These are phyloP conservation scores for Chaetops frenatus DNA, from an alignment of 2,113 vertebrate genomes.

Conservation along the genomic window DNA sequence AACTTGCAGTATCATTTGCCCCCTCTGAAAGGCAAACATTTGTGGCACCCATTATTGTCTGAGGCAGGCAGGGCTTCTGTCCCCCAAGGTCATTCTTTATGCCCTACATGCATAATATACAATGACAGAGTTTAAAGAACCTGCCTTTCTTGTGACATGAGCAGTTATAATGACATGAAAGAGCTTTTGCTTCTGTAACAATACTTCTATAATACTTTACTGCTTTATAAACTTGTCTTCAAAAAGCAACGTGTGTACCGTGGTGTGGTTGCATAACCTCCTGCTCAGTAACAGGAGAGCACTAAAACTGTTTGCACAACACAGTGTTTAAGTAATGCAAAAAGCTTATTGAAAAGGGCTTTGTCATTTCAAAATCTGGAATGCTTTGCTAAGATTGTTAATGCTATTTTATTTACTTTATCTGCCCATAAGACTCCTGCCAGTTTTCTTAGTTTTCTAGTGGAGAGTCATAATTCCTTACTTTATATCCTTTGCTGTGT, in stretches of 20 bases:
- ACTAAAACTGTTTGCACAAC: constrained; percentile 15
- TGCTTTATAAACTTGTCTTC: constrained; percentile 1
- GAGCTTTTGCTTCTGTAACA: not conserved
- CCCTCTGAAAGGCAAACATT: not conserved
- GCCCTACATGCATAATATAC: not conserved
- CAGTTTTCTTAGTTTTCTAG: not conserved
- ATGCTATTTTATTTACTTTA: not conserved
- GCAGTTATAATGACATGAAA: not conserved
- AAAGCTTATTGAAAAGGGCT: not conserved
- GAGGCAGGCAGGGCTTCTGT: not conserved
- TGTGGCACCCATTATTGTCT: not conserved
- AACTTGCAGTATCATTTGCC: not conserved
- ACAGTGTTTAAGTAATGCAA: not conserved
- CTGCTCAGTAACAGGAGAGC: not conserved
- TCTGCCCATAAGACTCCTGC: not conserved
- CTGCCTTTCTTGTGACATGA: not conserved
- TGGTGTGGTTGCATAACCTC: not conserved
- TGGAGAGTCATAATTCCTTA: not conserved
- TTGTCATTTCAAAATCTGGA: constrained; percentile 17
- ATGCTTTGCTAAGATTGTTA: not conserved
- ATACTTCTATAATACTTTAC: not conserved
- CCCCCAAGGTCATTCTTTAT: not conserved
- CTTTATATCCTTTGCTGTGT: not conserved
- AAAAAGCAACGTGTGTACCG: not conserved
- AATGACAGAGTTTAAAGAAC: not conserved